Evolutionary conservation across 1,140 invertebrate genomes (phyloP).

Genomic region (Holotrichia oblita): DNA sequence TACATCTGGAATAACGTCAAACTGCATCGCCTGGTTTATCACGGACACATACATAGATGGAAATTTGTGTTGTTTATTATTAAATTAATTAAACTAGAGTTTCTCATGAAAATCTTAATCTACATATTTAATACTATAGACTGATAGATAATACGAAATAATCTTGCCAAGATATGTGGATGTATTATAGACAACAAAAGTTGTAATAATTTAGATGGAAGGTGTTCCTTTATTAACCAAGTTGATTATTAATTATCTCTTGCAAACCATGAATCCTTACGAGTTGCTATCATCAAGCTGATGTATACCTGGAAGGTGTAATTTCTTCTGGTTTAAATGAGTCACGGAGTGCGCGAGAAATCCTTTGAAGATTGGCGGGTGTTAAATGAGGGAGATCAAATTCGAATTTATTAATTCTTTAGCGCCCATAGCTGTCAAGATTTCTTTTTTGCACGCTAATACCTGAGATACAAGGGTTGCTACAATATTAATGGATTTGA

Average conservation of each 20-base stretch:
- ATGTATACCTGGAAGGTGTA: background rate
- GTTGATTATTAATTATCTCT: background rate
- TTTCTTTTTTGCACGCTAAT: background rate
- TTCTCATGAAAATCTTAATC: background rate
- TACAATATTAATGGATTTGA: background rate
- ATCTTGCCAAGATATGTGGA: background rate
- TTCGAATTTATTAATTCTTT: conserved; percentile 41
- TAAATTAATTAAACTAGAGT: background rate
- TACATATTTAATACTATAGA: background rate
- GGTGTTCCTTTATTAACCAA: too few relatives aligned
- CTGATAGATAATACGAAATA: background rate
- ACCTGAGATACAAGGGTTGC: background rate
- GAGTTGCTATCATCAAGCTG: background rate
- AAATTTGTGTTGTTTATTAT: background rate
- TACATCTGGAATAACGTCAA: background rate
- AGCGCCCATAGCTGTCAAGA: conserved; percentile 14
- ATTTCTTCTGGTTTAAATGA: background rate
- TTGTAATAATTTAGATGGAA: background rate
- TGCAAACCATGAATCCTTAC: background rate
- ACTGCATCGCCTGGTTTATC: background rate
- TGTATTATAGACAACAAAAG: background rate
- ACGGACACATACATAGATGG: background rate
- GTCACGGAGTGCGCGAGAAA: background rate
- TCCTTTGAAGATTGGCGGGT: conserved; percentile 25
- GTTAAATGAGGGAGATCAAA: conserved; percentile 40